Conservation (phyloP, 2,888 invertebrate genomes). For the Coenonympha arcania region DNA sequence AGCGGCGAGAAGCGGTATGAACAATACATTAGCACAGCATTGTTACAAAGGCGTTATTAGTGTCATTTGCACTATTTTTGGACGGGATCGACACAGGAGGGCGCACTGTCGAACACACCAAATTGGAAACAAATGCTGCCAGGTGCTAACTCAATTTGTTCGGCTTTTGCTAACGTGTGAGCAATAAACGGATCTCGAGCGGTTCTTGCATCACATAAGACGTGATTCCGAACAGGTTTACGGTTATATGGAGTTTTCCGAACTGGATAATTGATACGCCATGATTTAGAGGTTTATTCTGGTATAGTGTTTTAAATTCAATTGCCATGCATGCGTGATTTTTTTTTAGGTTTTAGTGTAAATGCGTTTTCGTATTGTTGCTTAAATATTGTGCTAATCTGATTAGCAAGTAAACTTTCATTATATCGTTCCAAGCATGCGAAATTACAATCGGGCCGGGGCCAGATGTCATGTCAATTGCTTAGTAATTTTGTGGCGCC, state of each 20-base stretch:
- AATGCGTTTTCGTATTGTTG: no score
- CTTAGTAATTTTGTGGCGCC: no score
- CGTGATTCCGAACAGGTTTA: slow-evolving; percentile 26
- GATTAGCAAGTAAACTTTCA: no score
- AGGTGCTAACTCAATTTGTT: slow-evolving; percentile 71
- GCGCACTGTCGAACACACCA: slow-evolving; percentile 64
- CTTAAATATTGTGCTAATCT: no score
- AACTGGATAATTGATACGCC: slow-evolving; percentile 6
- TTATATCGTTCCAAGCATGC: no score
- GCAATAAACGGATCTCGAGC: slow-evolving; percentile 46
- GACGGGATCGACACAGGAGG: slow-evolving; percentile 68
- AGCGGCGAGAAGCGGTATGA: slow-evolving; percentile 49
- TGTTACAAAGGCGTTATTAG: slow-evolving; percentile 65
- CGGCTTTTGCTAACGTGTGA: slow-evolving; percentile 71
- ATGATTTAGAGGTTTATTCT: not conserved
- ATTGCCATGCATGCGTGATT: no score
- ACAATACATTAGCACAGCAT: slow-evolving; percentile 58
- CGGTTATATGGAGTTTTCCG: slow-evolving; percentile 23
- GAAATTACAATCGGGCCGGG: no score
- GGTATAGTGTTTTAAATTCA: not conserved
- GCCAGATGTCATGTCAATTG: no score
- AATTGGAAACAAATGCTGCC: slow-evolving; percentile 66
- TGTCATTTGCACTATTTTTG: slow-evolving; percentile 72
- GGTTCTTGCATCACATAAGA: slow-evolving; percentile 44
- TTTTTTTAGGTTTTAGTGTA: no score